Evolutionary conservation across 2,113 vertebrate species (phyloP), one percentile per base, ranked within the genome.

Genomic region (Eolophus roseicapilla): DNA sequence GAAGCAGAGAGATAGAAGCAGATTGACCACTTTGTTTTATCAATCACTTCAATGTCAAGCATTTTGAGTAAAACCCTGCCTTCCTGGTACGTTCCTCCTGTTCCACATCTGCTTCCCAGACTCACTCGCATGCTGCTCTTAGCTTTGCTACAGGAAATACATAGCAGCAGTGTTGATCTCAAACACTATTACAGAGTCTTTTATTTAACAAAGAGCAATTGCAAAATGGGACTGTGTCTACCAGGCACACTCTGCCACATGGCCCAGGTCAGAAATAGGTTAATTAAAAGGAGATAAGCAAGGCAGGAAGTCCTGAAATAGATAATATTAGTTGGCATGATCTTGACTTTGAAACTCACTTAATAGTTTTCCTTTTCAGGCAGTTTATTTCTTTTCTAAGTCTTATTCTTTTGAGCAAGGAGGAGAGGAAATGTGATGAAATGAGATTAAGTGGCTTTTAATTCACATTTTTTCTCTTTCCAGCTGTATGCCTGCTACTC

Each of bases 211-310:
- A 73, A 91, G 80, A 93, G 67, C 47, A 93, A 35, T 23, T 75
- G 74, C 63, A 76, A 90, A 53, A 60, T 76, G 41, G 46, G 82
- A 41, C 85, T 94, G 37, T 69, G 73, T 92, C 55, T 91, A 35
- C 88, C 67, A 85, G 81, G 64, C 62, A 92, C 81, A 91, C 35
- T 62, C 59, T 62, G 24, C 59, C 60, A 70, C 68, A 88, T 2
- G 17, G 81, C 65, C 65, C 82, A 86, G 94, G 92, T 92, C 85
- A 97, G 82, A 96, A 95, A 49, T 63, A 95, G 76, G 76, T 95
- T 97, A 96, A 95, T 93, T 95, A 95, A 95, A 94, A 79, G 78
- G 74, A 90, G 84, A 94, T 96, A 95, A 90, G 39, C 62, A 78
- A 90, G 79, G 21, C 55, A 92, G 82, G 82, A 74, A 94, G 76